phyloP scores from a whole-genome alignment of 2,888 invertebrate species.

The Drosophila subquinaria region DNA sequence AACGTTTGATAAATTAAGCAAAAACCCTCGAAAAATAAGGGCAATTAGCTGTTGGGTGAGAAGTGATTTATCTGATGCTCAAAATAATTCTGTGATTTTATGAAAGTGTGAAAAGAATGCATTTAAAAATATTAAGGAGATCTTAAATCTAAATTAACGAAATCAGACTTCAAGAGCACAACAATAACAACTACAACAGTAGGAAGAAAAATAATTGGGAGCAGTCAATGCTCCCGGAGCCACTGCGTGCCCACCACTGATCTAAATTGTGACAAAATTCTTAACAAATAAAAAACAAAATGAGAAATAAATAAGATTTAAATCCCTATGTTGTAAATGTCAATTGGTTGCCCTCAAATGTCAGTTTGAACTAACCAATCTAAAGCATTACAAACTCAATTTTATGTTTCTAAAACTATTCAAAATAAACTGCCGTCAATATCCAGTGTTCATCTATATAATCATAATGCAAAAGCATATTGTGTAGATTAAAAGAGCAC shows the following conservation, averaged over 20 bases:
- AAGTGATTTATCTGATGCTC: slow-evolving; percentile 13
- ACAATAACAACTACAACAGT: no score
- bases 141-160: neutral
- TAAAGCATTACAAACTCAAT: neutral
- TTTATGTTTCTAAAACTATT: neutral
- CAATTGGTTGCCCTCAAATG: no score
- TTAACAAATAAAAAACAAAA: no score
- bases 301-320: no score
- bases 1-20: slow-evolving; percentile 32
- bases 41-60: neutral
- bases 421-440: neutral
- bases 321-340: no score
- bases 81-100: slow-evolving; percentile 7
- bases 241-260: no score
- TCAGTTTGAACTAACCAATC: neutral
- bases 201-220: no score
- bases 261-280: neutral
- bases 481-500: slow-evolving; percentile 11
- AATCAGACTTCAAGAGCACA: no score
- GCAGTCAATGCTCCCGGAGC: no score
- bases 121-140: neutral
- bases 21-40: neutral
- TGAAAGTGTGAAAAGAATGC: slow-evolving; percentile 9
- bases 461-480: slow-evolving; percentile 11
- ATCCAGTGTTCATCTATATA: slow-evolving; percentile 1